These are phyloP conservation scores for Manacus vitellinus DNA, from an alignment of 2,113 vertebrate genomes.

Conservation along the genomic window DNA sequence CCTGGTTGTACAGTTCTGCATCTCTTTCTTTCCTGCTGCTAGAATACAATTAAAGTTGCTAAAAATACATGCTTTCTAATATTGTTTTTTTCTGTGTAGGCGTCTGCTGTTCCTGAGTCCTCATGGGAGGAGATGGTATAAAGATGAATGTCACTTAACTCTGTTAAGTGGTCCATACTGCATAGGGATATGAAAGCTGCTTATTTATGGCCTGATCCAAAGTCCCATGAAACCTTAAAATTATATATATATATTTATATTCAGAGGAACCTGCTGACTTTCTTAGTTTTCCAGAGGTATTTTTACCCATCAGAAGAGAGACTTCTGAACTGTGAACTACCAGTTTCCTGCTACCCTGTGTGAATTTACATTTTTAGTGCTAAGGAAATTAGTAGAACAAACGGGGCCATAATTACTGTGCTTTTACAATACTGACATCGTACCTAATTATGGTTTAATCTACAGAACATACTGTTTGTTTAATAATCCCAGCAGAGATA, in stretches of 20 bases:
- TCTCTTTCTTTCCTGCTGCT: slow-evolving; percentile 37
- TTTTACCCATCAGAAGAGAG: neutral
- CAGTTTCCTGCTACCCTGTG: neutral
- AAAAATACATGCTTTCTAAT: slow-evolving; percentile 44
- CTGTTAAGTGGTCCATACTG: neutral
- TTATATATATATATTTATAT: neutral
- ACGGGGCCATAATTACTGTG: neutral
- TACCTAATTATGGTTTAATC: slow-evolving; percentile 38
- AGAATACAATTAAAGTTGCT: slow-evolving; percentile 57
- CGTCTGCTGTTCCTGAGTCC: neutral
- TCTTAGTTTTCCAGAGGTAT: neutral
- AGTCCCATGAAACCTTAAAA: neutral
- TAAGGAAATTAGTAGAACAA: slow-evolving; percentile 9
- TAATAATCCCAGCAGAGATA: slow-evolving; percentile 43
- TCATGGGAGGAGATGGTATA: neutral
- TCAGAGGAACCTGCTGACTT: neutral
- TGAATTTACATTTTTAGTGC: neutral
- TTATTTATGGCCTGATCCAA: neutral
- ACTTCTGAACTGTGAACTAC: neutral
- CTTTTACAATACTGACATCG: neutral
- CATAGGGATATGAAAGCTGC: neutral
- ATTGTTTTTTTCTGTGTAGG: neutral
- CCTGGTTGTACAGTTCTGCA: neutral
- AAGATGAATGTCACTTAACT: neutral
- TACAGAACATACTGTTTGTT: slow-evolving; percentile 29